These are phyloP conservation scores for Heterotilapia buettikoferi DNA, from an alignment of 2,113 vertebrate genomes.

Conservation along the genomic window DNA sequence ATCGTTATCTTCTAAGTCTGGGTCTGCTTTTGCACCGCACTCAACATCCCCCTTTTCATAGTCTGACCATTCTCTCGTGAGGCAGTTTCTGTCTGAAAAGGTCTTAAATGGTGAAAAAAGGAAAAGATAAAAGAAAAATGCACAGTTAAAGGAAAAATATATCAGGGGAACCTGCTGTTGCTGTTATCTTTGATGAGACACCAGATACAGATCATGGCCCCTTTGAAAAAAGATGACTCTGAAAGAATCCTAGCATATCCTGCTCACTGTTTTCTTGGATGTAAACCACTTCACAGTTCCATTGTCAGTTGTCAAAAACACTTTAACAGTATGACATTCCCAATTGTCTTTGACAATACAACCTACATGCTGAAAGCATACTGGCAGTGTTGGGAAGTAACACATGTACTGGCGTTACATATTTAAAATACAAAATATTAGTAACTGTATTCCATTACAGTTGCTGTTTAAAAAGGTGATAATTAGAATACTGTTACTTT, in stretches of 20 bases:
- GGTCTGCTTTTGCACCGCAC: background rate
- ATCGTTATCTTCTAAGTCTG: background rate
- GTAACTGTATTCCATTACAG: background rate
- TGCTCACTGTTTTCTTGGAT: background rate
- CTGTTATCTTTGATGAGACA: background rate
- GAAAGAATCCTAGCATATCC: background rate
- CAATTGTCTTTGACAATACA: background rate
- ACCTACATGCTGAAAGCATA: background rate
- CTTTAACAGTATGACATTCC: background rate
- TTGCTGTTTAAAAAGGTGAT: background rate
- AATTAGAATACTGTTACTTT: background rate
- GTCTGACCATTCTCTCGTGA: accelerated
- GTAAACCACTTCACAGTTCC: background rate
- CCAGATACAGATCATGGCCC: background rate
- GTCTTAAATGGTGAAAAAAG: background rate
- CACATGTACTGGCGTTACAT: background rate
- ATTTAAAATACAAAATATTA: background rate
- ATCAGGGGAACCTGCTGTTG: background rate
- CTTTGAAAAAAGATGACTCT: background rate
- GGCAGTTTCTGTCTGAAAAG: background rate
- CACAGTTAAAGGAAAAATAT: background rate
- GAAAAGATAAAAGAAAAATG: background rate
- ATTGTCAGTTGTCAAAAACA: background rate
- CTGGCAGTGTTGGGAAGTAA: background rate
- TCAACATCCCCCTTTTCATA: background rate